A percentile compares a stretch with the other conserved stretches of the same genome.
These are phyloP conservation scores for Hirtodrosophila duncani DNA, from an alignment of 2,888 invertebrate genomes.

Conservation along the genomic window DNA sequence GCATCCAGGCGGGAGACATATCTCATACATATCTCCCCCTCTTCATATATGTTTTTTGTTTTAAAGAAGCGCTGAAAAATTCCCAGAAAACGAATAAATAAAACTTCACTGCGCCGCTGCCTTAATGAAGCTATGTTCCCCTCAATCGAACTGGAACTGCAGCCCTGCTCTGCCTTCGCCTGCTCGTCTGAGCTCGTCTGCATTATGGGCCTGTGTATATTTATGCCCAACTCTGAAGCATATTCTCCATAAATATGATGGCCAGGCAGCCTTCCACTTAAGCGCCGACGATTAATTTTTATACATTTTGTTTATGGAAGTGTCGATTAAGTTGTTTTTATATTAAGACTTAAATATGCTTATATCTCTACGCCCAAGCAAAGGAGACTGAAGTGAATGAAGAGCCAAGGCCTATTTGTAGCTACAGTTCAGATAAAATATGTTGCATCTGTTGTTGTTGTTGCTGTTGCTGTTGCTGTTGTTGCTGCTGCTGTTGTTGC, in stretches of 20 bases:
- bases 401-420: conserved; percentile 14
- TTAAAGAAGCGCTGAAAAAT: conserved; percentile 29
- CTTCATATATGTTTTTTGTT: neutral
- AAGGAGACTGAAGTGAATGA: conserved; percentile 3
- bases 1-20: too few relatives aligned
- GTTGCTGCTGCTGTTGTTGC: too few relatives aligned
- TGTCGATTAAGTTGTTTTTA: conserved; percentile 65
- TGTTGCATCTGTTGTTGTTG: too few relatives aligned
- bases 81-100: conserved; percentile 29
- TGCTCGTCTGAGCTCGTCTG: conserved; percentile 1
- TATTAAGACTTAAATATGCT: conserved; percentile 35
- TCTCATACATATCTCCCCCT: too few relatives aligned
- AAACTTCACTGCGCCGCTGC: conserved; percentile 8
- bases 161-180: conserved; percentile 3
- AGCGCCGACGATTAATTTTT: conserved; percentile 58
- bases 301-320: conserved; percentile 29
- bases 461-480: too few relatives aligned
- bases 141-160: neutral
- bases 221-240: conserved; percentile 15
- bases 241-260: conserved; percentile 25
- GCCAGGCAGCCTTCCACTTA: conserved; percentile 42
- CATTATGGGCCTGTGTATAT: conserved; percentile 25
- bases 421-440: neutral
- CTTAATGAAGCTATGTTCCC: conserved; percentile 52
- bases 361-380: too few relatives aligned